These are phyloP conservation scores for Macrosiphum euphorbiae DNA, from an alignment of 2,888 invertebrate species.

Conservation along the genomic window DNA sequence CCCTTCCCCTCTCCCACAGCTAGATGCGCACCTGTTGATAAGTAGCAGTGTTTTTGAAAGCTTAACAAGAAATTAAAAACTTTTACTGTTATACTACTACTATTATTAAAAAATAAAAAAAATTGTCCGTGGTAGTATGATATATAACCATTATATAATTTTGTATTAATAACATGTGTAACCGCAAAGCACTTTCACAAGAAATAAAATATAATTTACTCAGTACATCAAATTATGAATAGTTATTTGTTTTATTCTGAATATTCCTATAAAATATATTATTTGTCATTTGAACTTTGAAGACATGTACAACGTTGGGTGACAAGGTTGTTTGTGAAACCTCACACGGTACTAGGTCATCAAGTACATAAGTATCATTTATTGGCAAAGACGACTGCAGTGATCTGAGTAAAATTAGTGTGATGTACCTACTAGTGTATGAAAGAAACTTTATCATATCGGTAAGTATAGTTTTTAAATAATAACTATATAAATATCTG, in stretches of 20 bases:
- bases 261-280: not conserved
- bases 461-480: not conserved
- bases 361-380: no score
- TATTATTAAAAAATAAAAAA: not conserved
- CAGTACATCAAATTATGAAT: not conserved
- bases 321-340: not conserved
- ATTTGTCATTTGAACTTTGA: not conserved
- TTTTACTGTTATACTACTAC: no score
- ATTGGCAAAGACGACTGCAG: no score
- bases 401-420: no score
- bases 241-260: not conserved
- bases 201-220: not conserved
- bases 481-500: not conserved
- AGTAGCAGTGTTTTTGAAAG: no score
- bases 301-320: not conserved
- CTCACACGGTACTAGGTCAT: not conserved
- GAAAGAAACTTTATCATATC: not conserved
- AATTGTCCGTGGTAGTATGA: not conserved
- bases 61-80: no score
- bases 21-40: no score
- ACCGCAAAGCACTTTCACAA: not conserved
- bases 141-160: not conserved
- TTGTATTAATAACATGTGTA: not conserved
- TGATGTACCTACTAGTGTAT: not conserved
- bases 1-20: no score